Percentiles rank a stretch among this genome's conserved stretches.
These are phyloP conservation scores for Halictus rubicundus DNA, from an alignment of 1,140 invertebrate species.

Conservation along the genomic window DNA sequence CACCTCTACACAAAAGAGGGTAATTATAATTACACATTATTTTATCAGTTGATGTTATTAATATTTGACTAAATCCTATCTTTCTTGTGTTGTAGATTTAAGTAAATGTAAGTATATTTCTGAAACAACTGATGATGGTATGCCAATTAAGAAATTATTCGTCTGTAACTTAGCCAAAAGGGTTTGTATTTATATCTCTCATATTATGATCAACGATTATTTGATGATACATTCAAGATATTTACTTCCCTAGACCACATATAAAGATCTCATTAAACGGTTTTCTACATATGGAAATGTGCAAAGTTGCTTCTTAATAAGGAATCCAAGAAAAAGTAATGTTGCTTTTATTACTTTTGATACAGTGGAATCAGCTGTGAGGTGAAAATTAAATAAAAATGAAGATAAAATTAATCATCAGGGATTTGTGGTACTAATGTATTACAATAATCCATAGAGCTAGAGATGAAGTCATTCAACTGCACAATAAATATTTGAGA, in stretches of 20 bases:
- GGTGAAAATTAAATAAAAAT: conserved; percentile 61
- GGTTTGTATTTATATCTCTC: conserved; percentile 62
- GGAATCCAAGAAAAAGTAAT: conserved; percentile 69
- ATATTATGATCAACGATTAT: background rate
- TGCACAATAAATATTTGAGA: conserved; percentile 74
- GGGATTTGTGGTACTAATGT: background rate
- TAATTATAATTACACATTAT: background rate
- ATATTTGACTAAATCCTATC: background rate
- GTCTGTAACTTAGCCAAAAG: conserved; percentile 75
- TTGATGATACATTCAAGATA: background rate
- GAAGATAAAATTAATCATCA: conserved; percentile 23
- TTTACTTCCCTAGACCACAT: conserved; percentile 69
- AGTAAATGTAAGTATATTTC: too few species aligned
- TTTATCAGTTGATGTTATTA: background rate
- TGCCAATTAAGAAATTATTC: conserved; percentile 76
- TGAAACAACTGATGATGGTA: conserved; percentile 61
- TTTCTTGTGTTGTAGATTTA: conserved; percentile 14
- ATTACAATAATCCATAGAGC: conserved; percentile 66
- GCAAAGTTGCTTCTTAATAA: conserved; percentile 73
- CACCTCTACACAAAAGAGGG: background rate
- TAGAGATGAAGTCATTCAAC: conserved; percentile 62
- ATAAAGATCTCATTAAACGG: conserved; percentile 68
- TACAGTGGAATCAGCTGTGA: conserved; percentile 62
- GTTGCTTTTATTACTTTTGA: conserved; percentile 76
- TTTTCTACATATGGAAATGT: conserved; percentile 74